Conservation (phyloP, 92 coral and sea anemone genomes). For the Blastomussa wellsi region DNA sequence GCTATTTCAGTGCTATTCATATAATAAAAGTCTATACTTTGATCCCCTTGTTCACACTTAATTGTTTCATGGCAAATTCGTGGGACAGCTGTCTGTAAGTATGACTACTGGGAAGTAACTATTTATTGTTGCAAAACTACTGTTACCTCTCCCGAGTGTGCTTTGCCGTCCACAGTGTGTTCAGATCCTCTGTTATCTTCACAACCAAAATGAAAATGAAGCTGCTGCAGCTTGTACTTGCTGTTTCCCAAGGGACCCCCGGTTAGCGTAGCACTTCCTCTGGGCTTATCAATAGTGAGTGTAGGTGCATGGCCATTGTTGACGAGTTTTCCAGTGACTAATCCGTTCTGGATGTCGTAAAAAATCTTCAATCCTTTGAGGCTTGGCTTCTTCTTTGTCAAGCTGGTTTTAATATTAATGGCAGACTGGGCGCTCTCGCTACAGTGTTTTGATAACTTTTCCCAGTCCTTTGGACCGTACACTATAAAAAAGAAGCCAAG, state of each 20-base stretch:
- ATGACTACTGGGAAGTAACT: neutral
- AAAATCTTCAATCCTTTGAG: conserved; percentile 3
- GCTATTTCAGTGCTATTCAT: too few relatives aligned
- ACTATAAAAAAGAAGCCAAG: conserved; percentile 29
- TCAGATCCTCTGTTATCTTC: conserved; percentile 64
- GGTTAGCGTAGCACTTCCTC: conserved; percentile 12
- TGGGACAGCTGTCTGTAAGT: too few relatives aligned
- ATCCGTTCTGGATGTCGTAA: conserved; percentile 11
- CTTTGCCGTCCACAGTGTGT: conserved; percentile 49
- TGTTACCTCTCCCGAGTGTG: conserved; percentile 72
- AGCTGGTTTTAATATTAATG: conserved; percentile 47
- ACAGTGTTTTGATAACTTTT: conserved; percentile 48
- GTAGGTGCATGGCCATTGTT: conserved; percentile 78
- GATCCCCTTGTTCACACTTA: too few relatives aligned
- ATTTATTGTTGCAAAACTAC: neutral
- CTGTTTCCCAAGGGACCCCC: conserved; percentile 52
- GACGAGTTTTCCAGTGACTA: conserved; percentile 38
- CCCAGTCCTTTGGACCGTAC: conserved; percentile 78
- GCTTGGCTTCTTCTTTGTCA: neutral
- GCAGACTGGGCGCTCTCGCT: conserved; percentile 65
- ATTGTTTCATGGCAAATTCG: too few relatives aligned
- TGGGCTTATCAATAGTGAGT: conserved; percentile 35
- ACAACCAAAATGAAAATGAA: conserved; percentile 84
- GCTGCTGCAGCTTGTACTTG: conserved; percentile 55
- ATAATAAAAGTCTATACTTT: too few relatives aligned